Conservation (phyloP, 2,888 invertebrate species). For the Thecophora atra region DNA sequence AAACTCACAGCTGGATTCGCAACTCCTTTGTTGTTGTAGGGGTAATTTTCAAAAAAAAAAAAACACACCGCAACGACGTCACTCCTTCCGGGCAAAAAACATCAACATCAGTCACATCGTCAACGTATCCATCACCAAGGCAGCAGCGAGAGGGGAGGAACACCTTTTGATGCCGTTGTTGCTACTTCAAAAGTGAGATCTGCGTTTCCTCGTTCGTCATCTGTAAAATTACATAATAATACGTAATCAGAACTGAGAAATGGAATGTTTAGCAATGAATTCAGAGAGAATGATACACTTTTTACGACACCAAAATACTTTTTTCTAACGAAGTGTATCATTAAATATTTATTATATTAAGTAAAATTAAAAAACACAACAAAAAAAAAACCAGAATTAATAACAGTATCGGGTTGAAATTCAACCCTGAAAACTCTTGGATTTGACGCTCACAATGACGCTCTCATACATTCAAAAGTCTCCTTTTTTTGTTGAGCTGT, state of each 20-base stretch:
- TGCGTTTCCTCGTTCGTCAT: too few relatives aligned
- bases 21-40: neutral
- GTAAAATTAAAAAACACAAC: neutral
- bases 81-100: conserved; percentile 6
- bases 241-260: too few relatives aligned
- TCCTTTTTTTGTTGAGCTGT: neutral
- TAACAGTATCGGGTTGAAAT: conserved; percentile 31
- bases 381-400: conserved; percentile 12
- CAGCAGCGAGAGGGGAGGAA: neutral
- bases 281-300: neutral
- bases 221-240: too few relatives aligned
- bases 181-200: too few relatives aligned
- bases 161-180: neutral
- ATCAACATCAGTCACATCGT: neutral
- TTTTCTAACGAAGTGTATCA: conserved; percentile 7
- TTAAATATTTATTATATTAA: conserved; percentile 32
- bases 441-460: neutral
- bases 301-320: neutral
- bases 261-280: too few relatives aligned
- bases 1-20: conserved; percentile 48
- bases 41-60: neutral
- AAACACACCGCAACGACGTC: conserved; percentile 11
- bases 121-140: neutral
- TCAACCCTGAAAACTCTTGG: neutral
- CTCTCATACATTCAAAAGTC: conserved; percentile 6